Evolutionary conservation across 2,113 vertebrate species (phyloP).

Genomic region (Numenius arquata): DNA sequence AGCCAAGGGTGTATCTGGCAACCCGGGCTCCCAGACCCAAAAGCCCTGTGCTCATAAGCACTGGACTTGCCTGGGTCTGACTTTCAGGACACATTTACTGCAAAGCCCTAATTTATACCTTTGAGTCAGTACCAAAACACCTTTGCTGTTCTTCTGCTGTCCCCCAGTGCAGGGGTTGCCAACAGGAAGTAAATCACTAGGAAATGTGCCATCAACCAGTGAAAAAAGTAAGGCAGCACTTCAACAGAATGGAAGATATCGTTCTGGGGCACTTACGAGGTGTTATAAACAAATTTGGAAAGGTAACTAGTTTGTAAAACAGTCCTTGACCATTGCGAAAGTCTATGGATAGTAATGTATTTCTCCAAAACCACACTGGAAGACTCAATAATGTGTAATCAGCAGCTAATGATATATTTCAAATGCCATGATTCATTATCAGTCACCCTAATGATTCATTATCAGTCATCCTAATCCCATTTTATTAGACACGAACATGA

Average conservation of each 20-base stretch:
- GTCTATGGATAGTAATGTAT: background rate
- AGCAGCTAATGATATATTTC: background rate
- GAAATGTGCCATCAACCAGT: background rate
- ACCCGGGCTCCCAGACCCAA: background rate
- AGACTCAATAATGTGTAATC: background rate
- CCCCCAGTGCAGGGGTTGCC: background rate
- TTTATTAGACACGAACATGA: background rate
- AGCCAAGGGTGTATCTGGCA: background rate
- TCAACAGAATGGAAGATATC: background rate
- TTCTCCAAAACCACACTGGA: background rate
- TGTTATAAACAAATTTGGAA: background rate
- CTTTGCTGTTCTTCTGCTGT: background rate
- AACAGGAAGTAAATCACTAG: background rate
- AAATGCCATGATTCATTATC: background rate
- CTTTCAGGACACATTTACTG: background rate
- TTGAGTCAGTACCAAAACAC: background rate
- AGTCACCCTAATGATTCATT: background rate
- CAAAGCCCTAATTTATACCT: background rate
- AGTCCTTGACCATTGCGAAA: background rate
- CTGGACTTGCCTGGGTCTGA: background rate
- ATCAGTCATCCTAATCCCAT: background rate
- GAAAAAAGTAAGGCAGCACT: background rate
- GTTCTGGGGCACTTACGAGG: background rate
- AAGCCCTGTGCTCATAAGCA: background rate
- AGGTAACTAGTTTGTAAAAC: background rate